These are phyloP conservation scores for Smithornis capensis DNA, from an alignment of 2,113 vertebrate genomes.

Conservation along the genomic window DNA sequence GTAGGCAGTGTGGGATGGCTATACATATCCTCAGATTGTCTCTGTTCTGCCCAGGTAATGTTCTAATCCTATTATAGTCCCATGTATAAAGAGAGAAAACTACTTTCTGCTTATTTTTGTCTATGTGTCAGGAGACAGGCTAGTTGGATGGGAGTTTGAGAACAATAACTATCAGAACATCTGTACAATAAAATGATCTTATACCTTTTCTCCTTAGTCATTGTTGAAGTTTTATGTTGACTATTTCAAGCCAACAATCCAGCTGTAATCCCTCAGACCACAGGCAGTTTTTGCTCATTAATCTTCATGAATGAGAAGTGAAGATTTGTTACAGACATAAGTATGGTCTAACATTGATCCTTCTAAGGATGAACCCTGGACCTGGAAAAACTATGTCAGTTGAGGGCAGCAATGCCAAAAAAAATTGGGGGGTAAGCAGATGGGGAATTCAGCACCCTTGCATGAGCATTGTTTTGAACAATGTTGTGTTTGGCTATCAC, in stretches of 20 bases:
- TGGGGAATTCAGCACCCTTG: background rate
- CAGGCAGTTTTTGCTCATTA: background rate
- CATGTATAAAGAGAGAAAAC: background rate
- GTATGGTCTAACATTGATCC: background rate
- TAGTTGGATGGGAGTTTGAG: background rate
- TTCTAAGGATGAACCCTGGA: background rate
- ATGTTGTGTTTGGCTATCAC: fast-evolving
- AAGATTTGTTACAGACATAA: background rate
- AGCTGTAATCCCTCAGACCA: background rate
- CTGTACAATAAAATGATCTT: background rate
- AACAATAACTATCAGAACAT: background rate
- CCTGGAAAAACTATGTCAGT: background rate
- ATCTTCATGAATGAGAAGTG: background rate
- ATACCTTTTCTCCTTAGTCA: background rate
- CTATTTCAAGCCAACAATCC: background rate
- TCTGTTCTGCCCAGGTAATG: background rate
- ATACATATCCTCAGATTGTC: background rate
- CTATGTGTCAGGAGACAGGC: background rate
- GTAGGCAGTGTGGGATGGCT: background rate
- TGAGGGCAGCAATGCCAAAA: background rate
- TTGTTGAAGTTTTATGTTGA: background rate
- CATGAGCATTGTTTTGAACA: background rate
- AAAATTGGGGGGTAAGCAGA: background rate
- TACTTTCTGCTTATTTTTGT: background rate
- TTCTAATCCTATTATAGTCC: background rate